Conservation (phyloP, 2,797 vertebrate species). For the Hemibagrus guttatus region DNA sequence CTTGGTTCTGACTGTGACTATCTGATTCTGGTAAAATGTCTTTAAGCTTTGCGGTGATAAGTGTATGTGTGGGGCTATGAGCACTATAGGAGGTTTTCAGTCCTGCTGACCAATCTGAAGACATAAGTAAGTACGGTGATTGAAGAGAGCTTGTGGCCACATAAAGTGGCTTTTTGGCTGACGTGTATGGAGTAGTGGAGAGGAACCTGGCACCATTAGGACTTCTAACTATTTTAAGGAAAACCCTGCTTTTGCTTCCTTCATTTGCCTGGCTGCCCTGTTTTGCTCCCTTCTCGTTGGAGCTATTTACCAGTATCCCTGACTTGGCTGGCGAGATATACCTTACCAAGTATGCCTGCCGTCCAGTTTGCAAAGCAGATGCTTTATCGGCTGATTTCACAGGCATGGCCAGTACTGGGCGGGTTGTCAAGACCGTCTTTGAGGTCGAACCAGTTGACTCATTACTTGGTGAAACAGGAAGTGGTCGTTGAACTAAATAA, state of each 20-base stretch:
- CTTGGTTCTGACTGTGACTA: slow-evolving; percentile 48
- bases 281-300: slow-evolving; percentile 63
- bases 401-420: slow-evolving; percentile 73
- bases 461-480: slow-evolving; percentile 66
- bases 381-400: slow-evolving; percentile 68
- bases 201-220: slow-evolving; percentile 65
- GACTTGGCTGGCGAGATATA: slow-evolving; percentile 78
- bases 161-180: slow-evolving; percentile 71
- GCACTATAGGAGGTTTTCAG: slow-evolving; percentile 64
- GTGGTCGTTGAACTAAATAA: slow-evolving; percentile 75
- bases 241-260: slow-evolving; percentile 71
- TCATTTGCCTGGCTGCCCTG: slow-evolving; percentile 64
- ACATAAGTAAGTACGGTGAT: slow-evolving; percentile 75
- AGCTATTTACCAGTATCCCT: slow-evolving; percentile 66
- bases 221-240: slow-evolving; percentile 76
- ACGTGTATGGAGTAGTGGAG: slow-evolving; percentile 59
- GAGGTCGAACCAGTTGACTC: slow-evolving; percentile 59
- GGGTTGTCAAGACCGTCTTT: slow-evolving; percentile 62
- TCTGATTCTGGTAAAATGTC: slow-evolving; percentile 56
- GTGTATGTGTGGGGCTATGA: slow-evolving; percentile 61
- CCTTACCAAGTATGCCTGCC: slow-evolving; percentile 77
- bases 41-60: slow-evolving; percentile 54
- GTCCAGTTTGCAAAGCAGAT: slow-evolving; percentile 67
- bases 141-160: slow-evolving; percentile 72
- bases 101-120: slow-evolving; percentile 68